Conservation (phyloP, 1,140 invertebrate species). For the Latrodectus geometricus region DNA sequence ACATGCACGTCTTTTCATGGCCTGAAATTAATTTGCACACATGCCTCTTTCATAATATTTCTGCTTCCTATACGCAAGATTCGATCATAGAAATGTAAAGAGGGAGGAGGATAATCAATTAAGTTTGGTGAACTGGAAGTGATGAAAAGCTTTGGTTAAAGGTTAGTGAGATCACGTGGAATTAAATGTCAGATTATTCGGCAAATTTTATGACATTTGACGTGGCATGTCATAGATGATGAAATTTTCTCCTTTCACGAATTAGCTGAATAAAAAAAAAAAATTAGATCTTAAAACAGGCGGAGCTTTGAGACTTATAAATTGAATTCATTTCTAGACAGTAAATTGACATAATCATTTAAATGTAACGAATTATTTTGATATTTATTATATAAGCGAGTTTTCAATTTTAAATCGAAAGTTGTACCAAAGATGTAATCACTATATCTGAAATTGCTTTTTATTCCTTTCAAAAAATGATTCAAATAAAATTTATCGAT, state of each 20-base stretch:
- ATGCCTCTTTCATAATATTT: constrained; percentile 24
- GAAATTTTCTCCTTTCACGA: constrained; percentile 13
- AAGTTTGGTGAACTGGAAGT: neutral
- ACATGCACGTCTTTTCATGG: neutral
- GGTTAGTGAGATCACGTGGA: constrained; percentile 44
- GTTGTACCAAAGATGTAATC: neutral
- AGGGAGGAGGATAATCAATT: constrained; percentile 38
- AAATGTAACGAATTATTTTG: neutral
- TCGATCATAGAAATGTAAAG: neutral
- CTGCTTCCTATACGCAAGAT: neutral
- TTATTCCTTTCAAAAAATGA: neutral
- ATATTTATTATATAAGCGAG: neutral
- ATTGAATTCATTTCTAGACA: too few relatives aligned
- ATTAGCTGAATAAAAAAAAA: neutral
- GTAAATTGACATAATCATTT: neutral
- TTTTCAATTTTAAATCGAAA: too few relatives aligned
- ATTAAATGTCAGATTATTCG: constrained; percentile 57
- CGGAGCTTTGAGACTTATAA: too few relatives aligned
- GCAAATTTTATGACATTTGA: constrained; percentile 46
- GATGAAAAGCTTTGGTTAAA: constrained; percentile 18
- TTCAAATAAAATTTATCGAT: too few relatives aligned
- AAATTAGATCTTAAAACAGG: too few relatives aligned
- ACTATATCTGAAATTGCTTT: neutral
- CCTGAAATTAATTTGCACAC: constrained; percentile 36
- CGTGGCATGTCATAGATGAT: constrained; percentile 21